Evolutionary conservation across 2,888 invertebrate genomes (phyloP).

Genomic region (Conops quadrifasciatus): DNA sequence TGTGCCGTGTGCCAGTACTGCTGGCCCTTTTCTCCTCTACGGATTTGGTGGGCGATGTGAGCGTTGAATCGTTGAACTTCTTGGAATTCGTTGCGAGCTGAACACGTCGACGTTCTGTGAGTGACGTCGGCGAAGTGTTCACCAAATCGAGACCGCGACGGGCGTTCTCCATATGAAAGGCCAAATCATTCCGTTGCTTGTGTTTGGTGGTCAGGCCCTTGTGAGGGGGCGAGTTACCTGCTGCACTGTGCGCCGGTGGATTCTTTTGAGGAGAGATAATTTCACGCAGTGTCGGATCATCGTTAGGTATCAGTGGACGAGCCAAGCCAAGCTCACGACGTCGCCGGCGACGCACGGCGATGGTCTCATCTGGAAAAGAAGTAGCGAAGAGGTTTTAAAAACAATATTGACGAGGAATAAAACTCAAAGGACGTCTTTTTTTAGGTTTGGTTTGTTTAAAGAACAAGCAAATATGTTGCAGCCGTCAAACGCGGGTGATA

Average conservation of each 20-base stretch:
- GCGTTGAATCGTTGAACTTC: constrained; percentile 39
- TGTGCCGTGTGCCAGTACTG: not conserved
- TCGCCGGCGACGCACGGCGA: constrained; percentile 58
- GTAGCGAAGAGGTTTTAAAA: not conserved
- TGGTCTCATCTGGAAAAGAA: constrained; percentile 63
- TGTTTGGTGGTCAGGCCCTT: constrained; percentile 5
- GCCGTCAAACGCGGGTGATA: not conserved
- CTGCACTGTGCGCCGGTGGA: constrained; percentile 14
- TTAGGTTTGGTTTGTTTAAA: too few relatives aligned
- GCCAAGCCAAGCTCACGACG: constrained; percentile 63
- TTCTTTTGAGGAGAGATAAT: constrained; percentile 55
- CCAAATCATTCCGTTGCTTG: constrained; percentile 49
- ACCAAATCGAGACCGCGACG: constrained; percentile 50
- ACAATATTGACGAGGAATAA: constrained; percentile 4
- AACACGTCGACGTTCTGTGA: too few relatives aligned
- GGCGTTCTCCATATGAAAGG: constrained; percentile 55
- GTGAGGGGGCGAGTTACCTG: not conserved
- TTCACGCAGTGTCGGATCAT: constrained; percentile 58
- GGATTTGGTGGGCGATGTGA: constrained; percentile 5
- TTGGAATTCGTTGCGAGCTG: constrained; percentile 42
- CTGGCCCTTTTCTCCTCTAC: constrained; percentile 29
- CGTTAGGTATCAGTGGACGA: constrained; percentile 58
- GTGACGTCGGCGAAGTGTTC: constrained; percentile 41
- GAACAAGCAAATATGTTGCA: too few relatives aligned
- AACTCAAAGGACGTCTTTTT: not conserved